Evolutionary conservation across 2,888 invertebrate genomes (phyloP).

Genomic region (Pollenia amentaria): DNA sequence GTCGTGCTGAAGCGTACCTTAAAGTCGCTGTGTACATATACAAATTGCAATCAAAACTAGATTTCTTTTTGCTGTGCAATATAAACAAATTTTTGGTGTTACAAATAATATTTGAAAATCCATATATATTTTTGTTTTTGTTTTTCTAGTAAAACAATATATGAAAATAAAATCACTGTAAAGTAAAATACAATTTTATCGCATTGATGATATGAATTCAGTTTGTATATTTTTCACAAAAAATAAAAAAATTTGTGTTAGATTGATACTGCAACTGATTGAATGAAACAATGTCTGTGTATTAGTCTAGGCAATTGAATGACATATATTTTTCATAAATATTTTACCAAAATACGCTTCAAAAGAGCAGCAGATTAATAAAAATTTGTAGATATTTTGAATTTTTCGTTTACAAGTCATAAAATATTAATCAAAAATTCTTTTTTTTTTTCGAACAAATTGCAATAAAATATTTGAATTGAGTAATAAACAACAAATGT

Average conservation of each 20-base stretch:
- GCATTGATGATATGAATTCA: slow-evolving; percentile 25
- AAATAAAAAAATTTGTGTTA: slow-evolving; percentile 1
- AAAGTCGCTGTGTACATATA: background rate
- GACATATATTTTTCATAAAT: slow-evolving; percentile 1
- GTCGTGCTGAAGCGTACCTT: background rate
- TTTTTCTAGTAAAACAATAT: slow-evolving; percentile 9
- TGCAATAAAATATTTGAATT: slow-evolving; percentile 38
- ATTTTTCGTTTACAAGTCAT: background rate
- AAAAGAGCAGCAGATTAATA: slow-evolving; percentile 30
- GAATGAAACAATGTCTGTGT: slow-evolving; percentile 48
- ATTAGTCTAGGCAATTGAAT: slow-evolving; percentile 38
- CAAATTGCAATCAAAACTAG: background rate
- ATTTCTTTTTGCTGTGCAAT: slow-evolving; percentile 33
- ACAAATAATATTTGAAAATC: slow-evolving; percentile 53
- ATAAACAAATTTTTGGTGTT: slow-evolving; percentile 57
- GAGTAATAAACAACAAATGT: slow-evolving; percentile 33
- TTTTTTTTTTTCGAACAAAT: background rate
- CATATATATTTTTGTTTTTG: background rate
- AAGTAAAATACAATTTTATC: slow-evolving; percentile 51
- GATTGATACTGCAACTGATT: slow-evolving; percentile 36
- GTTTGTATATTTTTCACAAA: slow-evolving; percentile 8
- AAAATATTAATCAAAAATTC: slow-evolving; percentile 48
- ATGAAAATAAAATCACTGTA: slow-evolving; percentile 47
- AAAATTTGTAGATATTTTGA: background rate
- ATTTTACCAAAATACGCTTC: background rate